phyloP scores from a whole-genome alignment of 2,113 vertebrate genomes.

The Chloropsis hardwickii region DNA sequence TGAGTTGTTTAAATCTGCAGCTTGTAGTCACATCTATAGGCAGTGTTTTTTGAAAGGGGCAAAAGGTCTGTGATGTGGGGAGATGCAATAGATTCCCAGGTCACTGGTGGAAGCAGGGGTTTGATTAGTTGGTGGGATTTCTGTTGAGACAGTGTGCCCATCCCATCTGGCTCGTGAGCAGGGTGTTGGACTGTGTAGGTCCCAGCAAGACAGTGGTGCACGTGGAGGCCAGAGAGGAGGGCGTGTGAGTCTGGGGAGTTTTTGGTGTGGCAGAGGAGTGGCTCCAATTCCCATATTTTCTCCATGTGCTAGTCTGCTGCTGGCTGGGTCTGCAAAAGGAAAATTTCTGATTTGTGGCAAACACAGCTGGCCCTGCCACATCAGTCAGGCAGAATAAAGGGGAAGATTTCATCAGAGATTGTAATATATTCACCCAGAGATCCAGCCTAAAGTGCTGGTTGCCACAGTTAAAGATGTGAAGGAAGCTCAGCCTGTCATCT shows the following conservation, averaged over 20 bases:
- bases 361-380: not conserved
- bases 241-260: not conserved
- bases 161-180: not conserved
- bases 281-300: not conserved
- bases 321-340: not conserved
- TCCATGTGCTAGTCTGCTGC: not conserved
- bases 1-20: not conserved
- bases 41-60: not conserved
- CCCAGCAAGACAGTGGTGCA: not conserved
- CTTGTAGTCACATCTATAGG: not conserved
- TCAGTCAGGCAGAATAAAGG: not conserved
- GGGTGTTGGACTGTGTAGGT: not conserved
- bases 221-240: not conserved
- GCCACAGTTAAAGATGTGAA: not conserved
- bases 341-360: not conserved
- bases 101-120: not conserved
- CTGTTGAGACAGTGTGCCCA: not conserved
- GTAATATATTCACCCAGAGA: not conserved
- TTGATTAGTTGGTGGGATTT: not conserved
- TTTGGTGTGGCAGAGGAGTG: not conserved
- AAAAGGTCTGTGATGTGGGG: not conserved
- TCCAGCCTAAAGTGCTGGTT: not conserved
- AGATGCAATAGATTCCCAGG: not conserved
- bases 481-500: not conserved
- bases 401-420: not conserved